Conservation (phyloP, 2,797 vertebrate species). For the Pseudomugil tenellus region DNA sequence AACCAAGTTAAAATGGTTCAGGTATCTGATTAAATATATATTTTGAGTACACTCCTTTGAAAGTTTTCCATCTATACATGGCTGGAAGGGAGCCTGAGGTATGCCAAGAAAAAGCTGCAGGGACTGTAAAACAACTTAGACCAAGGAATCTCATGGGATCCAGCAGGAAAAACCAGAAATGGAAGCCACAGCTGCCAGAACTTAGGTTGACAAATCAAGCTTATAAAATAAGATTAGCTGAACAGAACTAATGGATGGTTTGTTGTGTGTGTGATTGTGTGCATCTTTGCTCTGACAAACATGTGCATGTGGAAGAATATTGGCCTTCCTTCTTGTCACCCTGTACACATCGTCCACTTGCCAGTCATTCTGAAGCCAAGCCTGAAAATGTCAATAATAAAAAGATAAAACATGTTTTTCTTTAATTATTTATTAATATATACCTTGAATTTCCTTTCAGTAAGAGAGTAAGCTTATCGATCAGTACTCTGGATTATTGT, state of each 20-base stretch:
- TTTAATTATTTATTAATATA: neutral
- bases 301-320: no score
- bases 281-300: no score
- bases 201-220: no score
- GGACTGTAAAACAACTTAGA: neutral
- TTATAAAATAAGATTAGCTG: no score
- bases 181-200: neutral
- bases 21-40: neutral
- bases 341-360: no score
- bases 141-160: neutral
- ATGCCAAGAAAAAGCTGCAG: neutral
- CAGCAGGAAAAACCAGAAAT: neutral
- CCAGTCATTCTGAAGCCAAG: no score
- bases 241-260: no score
- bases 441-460: neutral
- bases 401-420: neutral
- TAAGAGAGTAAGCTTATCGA: neutral
- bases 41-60: neutral
- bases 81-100: neutral
- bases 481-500: neutral
- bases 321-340: no score
- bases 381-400: neutral
- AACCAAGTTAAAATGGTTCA: neutral
- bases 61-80: neutral
- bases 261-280: no score